phyloP scores from a whole-genome alignment of 2,113 vertebrate species.

The Phycodurus eques region DNA sequence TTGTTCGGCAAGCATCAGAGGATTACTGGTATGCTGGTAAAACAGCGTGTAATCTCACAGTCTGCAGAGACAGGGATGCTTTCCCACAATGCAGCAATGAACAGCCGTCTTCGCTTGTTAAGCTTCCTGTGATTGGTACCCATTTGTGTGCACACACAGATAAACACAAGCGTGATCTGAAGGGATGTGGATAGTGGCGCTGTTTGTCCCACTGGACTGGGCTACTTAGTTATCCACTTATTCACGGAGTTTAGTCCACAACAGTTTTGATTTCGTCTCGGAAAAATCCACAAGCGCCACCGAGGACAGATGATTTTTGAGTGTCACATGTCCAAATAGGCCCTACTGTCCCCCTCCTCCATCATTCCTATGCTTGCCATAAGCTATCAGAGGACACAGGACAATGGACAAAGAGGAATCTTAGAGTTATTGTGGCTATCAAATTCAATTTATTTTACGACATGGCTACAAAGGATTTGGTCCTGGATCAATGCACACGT shows the following conservation, averaged over 20 bases:
- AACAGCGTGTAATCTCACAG: slow-evolving; percentile 76
- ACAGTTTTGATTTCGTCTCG: slow-evolving; percentile 68
- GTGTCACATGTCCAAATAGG: slow-evolving; percentile 44
- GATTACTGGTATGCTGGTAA: slow-evolving; percentile 72
- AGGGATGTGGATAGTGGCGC: slow-evolving; percentile 52
- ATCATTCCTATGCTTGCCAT: slow-evolving; percentile 40
- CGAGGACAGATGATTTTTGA: slow-evolving; percentile 36
- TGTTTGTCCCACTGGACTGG: slow-evolving; percentile 53
- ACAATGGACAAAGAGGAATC: slow-evolving; percentile 5
- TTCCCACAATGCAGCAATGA: slow-evolving; percentile 52
- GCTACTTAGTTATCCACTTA: slow-evolving; percentile 70
- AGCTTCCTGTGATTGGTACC: slow-evolving; percentile 52
- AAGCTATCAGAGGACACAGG: background rate
- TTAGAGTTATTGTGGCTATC: background rate
- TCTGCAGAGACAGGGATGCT: slow-evolving; percentile 67
- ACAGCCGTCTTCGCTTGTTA: slow-evolving; percentile 59
- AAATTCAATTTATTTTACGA: background rate
- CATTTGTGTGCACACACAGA: slow-evolving; percentile 35
- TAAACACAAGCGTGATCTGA: slow-evolving; percentile 27
- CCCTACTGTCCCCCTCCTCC: slow-evolving; percentile 35
- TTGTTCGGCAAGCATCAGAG: slow-evolving; percentile 64
- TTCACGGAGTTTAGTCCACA: slow-evolving; percentile 64
- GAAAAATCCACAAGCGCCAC: slow-evolving; percentile 48
- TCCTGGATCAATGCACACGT: too few species aligned
- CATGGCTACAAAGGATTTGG: too few species aligned